Conservation (phyloP, 2,113 vertebrate species). For the Noturus placidus region DNA sequence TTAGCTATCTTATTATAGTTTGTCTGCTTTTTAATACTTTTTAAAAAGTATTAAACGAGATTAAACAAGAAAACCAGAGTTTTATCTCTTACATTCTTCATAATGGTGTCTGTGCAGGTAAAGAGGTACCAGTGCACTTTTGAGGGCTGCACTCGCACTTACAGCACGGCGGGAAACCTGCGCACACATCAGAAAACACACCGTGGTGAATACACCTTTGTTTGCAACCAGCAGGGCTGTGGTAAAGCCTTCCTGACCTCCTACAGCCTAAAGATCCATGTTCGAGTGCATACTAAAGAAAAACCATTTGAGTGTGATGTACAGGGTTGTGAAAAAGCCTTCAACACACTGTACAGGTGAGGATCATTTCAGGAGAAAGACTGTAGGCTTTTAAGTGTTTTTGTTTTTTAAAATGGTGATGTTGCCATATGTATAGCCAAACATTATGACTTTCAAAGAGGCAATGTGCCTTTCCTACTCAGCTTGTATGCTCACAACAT, state of each 20-base stretch:
- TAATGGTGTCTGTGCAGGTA: slow-evolving; percentile 71
- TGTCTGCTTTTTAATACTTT: neutral
- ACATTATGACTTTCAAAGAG: neutral
- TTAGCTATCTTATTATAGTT: neutral
- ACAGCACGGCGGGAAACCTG: slow-evolving; percentile 96
- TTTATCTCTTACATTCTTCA: neutral
- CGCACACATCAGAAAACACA: slow-evolving; percentile 98
- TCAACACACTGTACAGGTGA: slow-evolving; percentile 96
- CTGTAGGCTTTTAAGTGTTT: neutral
- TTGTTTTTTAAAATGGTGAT: neutral
- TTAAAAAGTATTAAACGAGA: neutral
- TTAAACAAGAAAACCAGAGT: neutral
- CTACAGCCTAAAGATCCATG: slow-evolving; percentile 98
- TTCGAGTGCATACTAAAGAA: slow-evolving; percentile 97
- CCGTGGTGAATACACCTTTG: slow-evolving; percentile 95
- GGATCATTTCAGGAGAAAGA: neutral
- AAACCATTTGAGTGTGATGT: slow-evolving; percentile 98
- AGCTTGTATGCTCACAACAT: neutral
- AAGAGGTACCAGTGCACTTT: slow-evolving; percentile 98
- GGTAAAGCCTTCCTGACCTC: slow-evolving; percentile 99
- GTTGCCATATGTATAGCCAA: neutral
- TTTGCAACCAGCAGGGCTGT: slow-evolving; percentile 96
- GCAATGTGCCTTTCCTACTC: neutral
- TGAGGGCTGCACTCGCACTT: slow-evolving; percentile 94
- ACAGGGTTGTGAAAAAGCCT: slow-evolving; percentile 96